Percentiles rank a stretch among this genome's conserved stretches.
These are phyloP conservation scores for Rhopalosiphum maidis DNA, from an alignment of 1,140 invertebrate genomes.

Conservation along the genomic window DNA sequence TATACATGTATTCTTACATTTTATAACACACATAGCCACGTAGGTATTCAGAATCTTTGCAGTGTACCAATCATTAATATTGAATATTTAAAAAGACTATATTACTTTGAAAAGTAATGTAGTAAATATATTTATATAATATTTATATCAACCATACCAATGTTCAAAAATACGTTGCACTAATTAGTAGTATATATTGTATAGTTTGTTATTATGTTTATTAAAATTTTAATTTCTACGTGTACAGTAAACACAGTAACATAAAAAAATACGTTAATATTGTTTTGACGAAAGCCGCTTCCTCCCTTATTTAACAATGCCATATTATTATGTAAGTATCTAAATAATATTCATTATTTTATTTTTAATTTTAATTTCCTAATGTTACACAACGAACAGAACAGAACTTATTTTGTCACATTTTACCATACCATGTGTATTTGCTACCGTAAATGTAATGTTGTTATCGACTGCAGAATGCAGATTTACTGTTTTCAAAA, in stretches of 20 bases:
- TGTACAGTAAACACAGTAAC: not conserved
- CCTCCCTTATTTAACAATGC: not conserved
- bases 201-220: not conserved
- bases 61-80: not conserved
- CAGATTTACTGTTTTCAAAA: conserved; percentile 1
- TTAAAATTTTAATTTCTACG: not conserved
- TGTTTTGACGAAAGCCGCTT: not conserved
- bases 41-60: too few species aligned
- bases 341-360: not conserved
- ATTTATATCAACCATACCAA: too few species aligned
- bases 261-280: not conserved
- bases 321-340: not conserved
- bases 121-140: not conserved
- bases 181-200: not conserved
- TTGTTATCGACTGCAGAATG: not conserved
- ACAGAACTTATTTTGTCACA: not conserved
- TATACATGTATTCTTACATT: not conserved
- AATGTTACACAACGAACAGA: not conserved
- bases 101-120: not conserved
- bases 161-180: too few species aligned
- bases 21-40: not conserved
- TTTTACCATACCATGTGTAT: not conserved
- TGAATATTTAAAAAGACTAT: not conserved
- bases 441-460: not conserved
- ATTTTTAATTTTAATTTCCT: not conserved